Base-by-base conservation (phyloP, 2,888 invertebrate genomes). In the Arrhopalites spinosus region DNA sequence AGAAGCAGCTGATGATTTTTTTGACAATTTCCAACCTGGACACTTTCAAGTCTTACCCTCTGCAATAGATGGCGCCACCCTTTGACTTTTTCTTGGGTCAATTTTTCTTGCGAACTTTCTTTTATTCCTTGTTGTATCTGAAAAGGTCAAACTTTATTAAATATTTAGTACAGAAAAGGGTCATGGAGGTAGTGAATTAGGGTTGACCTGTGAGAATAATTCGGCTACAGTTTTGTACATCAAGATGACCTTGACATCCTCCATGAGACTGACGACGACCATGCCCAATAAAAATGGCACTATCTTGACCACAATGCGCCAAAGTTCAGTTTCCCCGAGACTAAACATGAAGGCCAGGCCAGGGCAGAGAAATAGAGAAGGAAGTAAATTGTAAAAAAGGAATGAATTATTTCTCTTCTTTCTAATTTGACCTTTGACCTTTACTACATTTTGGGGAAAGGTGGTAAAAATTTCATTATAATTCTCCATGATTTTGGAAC, bases 161-260 rank as follows among this genome's bases (percentile, higher is more conserved):
- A n/a, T n/a, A n/a, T n/a, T n/a, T n/a, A n/a, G n/a, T n/a, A 20
- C 30, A 15, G 20, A 25, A 59, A 72, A 36, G n/a, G n/a, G n/a
- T n/a, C n/a, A n/a, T n/a, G n/a, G n/a, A n/a, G n/a, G n/a, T n/a
- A n/a, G n/a, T n/a, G n/a, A 67, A 15, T 36, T 45, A 45, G 20
- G 8, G 2, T 15, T 29, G 27, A 64, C 73, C 23, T 73, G 63
- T 0, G 0, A 2, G 25, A 74, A 68, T 0, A 36, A 20, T 8
- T 43, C 1, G 3, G 27, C 59, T 2, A 74, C 3, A 15, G n/a
- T 29, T 11, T 13, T 43, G 67, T 74, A 74, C 23, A n/a, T 20
- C 68, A 74, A 1, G 7, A 74, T 25, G n/a, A 68, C 68, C 45
- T 68, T 67, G 5, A 45, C 43, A 25, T 74, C 74, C 25, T 74